phyloP scores from a whole-genome alignment of 2,888 invertebrate species.

The Acutogordius australiensis region DNA sequence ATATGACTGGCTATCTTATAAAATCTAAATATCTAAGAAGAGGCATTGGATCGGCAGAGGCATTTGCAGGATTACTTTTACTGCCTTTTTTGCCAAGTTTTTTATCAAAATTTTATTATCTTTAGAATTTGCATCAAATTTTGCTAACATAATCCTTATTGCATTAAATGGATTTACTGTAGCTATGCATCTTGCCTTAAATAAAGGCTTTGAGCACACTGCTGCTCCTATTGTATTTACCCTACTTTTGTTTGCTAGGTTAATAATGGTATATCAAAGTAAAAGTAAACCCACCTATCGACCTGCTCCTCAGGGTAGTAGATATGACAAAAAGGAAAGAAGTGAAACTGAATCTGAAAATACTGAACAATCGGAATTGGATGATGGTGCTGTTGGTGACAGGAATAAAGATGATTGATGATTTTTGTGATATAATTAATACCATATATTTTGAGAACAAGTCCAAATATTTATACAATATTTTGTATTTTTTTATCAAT shows the following conservation, averaged over 20 bases:
- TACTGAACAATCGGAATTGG: slow-evolving; percentile 6
- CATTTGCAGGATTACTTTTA: not conserved
- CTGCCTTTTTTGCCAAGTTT: slow-evolving; percentile 10
- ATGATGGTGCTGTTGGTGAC: slow-evolving; percentile 5
- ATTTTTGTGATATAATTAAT: too few relatives aligned
- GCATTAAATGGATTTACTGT: not conserved
- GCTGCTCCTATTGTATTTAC: slow-evolving; percentile 8
- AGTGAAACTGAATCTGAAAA: slow-evolving; percentile 10
- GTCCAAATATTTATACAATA: too few relatives aligned
- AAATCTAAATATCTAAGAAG: slow-evolving; percentile 11
- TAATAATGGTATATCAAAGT: not conserved
- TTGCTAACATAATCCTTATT: not conserved
- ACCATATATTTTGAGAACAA: too few relatives aligned
- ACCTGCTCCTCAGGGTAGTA: not conserved
- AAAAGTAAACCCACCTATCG: not conserved
- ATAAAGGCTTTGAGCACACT: not conserved
- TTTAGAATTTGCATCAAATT: slow-evolving; percentile 6
- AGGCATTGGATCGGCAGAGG: not conserved
- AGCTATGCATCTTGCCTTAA: not conserved
- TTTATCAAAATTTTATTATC: not conserved
- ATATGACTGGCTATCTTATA: not conserved
- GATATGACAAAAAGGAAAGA: slow-evolving; percentile 8
- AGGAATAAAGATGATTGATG: slow-evolving; percentile 1
- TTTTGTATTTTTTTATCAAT: too few relatives aligned
- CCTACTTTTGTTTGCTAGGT: not conserved